Evolutionary conservation across 2,113 vertebrate species (phyloP), one percentile per base, ranked within the genome.

Genomic region (Casuarius casuarius): DNA sequence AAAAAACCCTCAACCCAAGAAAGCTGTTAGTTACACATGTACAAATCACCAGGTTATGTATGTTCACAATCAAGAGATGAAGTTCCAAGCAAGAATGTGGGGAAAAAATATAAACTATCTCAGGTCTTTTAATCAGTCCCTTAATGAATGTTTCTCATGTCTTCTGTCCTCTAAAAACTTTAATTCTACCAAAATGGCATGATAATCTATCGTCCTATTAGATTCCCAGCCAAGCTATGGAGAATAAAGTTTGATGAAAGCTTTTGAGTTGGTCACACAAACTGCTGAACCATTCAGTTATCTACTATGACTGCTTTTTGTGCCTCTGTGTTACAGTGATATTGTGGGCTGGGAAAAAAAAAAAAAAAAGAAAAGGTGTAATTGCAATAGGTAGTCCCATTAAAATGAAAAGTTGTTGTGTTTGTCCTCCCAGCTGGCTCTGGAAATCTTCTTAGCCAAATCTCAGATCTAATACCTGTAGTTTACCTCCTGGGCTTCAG

Each of bases 391-490:
- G 7, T 42, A 73, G 54, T 96, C 61, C 23, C 29, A 68, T 89
- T 89, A 52, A 94, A 79, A 82, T 46, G 26, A 73, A 84, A 87
- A 87, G 44, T 62, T 82, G 16, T 7, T 80, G 91, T 44, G 4
- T 75, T 95, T 86, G 44, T 80, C 33, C 33, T 76, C 29, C 26
- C 79, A 91, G 15, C 5, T 91, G 89, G 59, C 23, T 68, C 54
- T 44, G 51, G 66, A 61, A 80, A 51, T 85, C 59, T 83, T 85
- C 59, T 83, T 75, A 46, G 26, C 54, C 63, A 33, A 17, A 17
- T 90, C 46, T 93, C 49, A 35, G 6, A 17, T 56, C 9, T 51
- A 42, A 44, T 67, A 51, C 25, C 58, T 65, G 4, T 75, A 23
- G 52, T 87, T 91, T 52, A 90, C 18, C 28, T 91, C 28, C 61